phyloP scores from a whole-genome alignment of 2,113 vertebrate species.

The Nycticorax nycticorax region DNA sequence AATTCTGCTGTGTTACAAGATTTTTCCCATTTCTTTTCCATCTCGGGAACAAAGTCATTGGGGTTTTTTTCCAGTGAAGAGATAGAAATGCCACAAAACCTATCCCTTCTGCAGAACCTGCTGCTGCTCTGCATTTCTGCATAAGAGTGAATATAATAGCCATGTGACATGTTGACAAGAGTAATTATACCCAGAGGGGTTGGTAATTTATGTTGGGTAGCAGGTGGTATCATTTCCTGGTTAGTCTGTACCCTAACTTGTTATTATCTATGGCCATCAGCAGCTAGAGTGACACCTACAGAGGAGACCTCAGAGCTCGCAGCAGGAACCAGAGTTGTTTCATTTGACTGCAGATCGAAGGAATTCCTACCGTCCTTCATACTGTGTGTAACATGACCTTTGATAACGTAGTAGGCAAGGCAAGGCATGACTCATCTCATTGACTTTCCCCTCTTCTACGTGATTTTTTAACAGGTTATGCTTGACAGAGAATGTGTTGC shows the following conservation, averaged over 20 bases:
- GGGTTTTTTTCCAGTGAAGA: not conserved
- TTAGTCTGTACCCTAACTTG: constrained; percentile 40
- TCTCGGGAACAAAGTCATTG: not conserved
- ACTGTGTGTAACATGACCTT: not conserved
- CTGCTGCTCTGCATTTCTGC: constrained; percentile 14
- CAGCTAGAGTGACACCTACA: constrained; percentile 33
- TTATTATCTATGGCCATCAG: constrained; percentile 57
- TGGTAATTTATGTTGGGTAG: constrained; percentile 44
- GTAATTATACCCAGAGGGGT: constrained; percentile 48
- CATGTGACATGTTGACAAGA: constrained; percentile 41
- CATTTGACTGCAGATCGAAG: not conserved
- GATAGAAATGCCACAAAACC: not conserved
- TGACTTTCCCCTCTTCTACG: not conserved
- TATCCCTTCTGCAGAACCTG: not conserved
- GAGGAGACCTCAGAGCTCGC: not conserved
- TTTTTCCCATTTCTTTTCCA: not conserved
- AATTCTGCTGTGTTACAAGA: not conserved
- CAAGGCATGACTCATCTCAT: not conserved
- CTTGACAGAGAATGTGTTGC: not conserved
- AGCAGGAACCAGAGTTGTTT: constrained; percentile 1
- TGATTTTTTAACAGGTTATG: not conserved
- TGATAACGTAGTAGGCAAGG: not conserved
- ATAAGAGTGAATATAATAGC: not conserved
- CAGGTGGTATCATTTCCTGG: constrained; percentile 58
- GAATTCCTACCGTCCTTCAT: not conserved